Conservation (phyloP, 2,113 vertebrate species). For the Perca schrenkii region DNA sequence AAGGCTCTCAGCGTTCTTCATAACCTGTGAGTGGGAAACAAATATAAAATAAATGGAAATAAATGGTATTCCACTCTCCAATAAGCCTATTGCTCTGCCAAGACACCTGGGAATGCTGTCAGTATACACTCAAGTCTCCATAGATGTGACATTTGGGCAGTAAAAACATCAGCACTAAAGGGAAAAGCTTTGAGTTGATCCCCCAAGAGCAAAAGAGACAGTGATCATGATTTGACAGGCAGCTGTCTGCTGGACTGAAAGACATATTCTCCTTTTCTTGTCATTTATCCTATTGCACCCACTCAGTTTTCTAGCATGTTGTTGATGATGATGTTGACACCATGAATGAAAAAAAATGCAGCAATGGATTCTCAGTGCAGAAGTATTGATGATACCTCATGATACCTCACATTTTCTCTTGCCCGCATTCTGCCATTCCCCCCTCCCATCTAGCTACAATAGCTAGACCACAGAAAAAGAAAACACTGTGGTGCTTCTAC, state of each 20-base stretch:
- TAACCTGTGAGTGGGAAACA: slow-evolving; percentile 33
- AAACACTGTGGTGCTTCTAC: background rate
- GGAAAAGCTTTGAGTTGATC: slow-evolving; percentile 40
- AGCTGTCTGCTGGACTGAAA: slow-evolving; percentile 33
- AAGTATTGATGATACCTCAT: background rate
- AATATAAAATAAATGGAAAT: background rate
- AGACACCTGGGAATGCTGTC: slow-evolving; percentile 50
- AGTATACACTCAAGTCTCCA: slow-evolving; percentile 24
- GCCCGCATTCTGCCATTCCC: background rate
- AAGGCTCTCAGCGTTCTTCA: slow-evolving; percentile 4
- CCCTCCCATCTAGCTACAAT: background rate
- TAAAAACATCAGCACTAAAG: slow-evolving; percentile 14
- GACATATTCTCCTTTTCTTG: background rate
- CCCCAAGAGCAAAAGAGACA: slow-evolving; percentile 26
- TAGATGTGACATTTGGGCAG: slow-evolving; percentile 16
- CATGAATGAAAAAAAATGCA: slow-evolving; percentile 19
- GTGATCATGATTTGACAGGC: slow-evolving; percentile 36
- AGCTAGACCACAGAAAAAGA: background rate
- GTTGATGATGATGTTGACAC: background rate
- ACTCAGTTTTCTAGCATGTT: background rate
- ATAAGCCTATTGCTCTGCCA: slow-evolving; percentile 33
- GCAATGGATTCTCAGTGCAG: background rate
- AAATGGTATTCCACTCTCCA: slow-evolving; percentile 5
- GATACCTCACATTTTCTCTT: background rate
- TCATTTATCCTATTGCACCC: slow-evolving; percentile 10